These are phyloP conservation scores for Polyploca ridens DNA, from an alignment of 2,888 invertebrate genomes.

Conservation along the genomic window DNA sequence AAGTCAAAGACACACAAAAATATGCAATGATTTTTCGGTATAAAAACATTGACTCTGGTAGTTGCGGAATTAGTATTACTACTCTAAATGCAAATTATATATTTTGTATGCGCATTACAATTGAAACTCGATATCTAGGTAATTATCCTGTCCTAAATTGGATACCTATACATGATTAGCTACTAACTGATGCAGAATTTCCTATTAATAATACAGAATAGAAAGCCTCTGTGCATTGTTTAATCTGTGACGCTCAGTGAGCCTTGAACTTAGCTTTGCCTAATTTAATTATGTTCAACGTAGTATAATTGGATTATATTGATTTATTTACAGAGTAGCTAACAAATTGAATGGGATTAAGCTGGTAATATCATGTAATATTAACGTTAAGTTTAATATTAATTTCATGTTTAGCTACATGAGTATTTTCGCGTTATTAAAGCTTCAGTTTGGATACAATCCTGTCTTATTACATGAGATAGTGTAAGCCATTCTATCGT, in stretches of 20 bases:
- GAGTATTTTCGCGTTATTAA: neutral
- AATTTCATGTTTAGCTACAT: neutral
- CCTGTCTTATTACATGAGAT: too few species aligned
- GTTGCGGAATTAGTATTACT: too few species aligned
- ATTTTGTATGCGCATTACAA: too few species aligned
- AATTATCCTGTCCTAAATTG: neutral
- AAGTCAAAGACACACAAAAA: too few species aligned
- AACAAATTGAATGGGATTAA: neutral
- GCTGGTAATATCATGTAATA: too few species aligned
- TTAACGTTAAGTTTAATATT: too few species aligned
- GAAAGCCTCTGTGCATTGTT: neutral
- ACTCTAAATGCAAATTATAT: too few species aligned
- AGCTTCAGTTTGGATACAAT: too few species aligned
- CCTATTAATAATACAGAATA: neutral
- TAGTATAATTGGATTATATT: constrained; percentile 1
- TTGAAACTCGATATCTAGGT: too few species aligned
- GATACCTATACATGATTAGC: neutral
- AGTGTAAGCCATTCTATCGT: too few species aligned
- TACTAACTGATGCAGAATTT: neutral
- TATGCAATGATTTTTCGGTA: too few species aligned
- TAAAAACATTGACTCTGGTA: too few species aligned
- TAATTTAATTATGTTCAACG: constrained; percentile 9
- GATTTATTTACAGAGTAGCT: constrained; percentile 1
- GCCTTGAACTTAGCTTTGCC: neutral
- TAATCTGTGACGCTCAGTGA: neutral